These are phyloP conservation scores for Acanthacorydalis orientalis DNA, from an alignment of 2,888 invertebrate species.

Conservation along the genomic window DNA sequence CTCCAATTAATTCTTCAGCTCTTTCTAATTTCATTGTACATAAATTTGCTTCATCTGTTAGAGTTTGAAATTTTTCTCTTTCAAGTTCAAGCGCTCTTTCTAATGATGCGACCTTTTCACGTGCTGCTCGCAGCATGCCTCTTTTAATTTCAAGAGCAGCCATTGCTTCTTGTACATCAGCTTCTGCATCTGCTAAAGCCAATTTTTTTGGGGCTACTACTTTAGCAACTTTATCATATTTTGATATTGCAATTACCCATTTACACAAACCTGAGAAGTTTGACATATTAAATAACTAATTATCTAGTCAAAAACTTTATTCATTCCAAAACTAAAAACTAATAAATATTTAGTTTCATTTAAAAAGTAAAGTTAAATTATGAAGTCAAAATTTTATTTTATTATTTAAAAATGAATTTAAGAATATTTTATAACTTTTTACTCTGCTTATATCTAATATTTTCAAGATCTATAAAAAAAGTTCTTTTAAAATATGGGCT, in stretches of 20 bases:
- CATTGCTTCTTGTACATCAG: constrained; percentile 56
- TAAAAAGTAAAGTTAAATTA: too few relatives aligned
- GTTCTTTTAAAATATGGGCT: too few relatives aligned
- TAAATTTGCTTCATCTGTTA: constrained; percentile 72
- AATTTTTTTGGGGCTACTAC: constrained; percentile 86
- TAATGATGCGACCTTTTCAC: constrained; percentile 49
- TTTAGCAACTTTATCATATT: constrained; percentile 86
- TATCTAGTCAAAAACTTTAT: too few relatives aligned
- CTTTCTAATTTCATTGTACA: constrained; percentile 77
- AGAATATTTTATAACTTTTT: too few relatives aligned
- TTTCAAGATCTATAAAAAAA: too few relatives aligned
- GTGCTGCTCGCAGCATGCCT: constrained; percentile 50
- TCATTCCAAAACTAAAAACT: too few relatives aligned
- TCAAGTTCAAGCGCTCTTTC: constrained; percentile 55
- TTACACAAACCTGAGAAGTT: constrained; percentile 51
- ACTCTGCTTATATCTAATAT: too few relatives aligned
- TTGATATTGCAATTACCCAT: constrained; percentile 90
- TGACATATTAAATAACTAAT: neutral
- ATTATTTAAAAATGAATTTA: too few relatives aligned
- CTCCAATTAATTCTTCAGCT: constrained; percentile 83
- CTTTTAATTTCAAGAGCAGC: constrained; percentile 62
- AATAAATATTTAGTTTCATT: too few relatives aligned
- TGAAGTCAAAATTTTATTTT: too few relatives aligned
- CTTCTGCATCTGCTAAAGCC: constrained; percentile 75
- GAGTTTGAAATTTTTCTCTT: constrained; percentile 45